These are phyloP conservation scores for Madoqua kirkii DNA, from an alignment of 2,113 vertebrate genomes.

Conservation along the genomic window DNA sequence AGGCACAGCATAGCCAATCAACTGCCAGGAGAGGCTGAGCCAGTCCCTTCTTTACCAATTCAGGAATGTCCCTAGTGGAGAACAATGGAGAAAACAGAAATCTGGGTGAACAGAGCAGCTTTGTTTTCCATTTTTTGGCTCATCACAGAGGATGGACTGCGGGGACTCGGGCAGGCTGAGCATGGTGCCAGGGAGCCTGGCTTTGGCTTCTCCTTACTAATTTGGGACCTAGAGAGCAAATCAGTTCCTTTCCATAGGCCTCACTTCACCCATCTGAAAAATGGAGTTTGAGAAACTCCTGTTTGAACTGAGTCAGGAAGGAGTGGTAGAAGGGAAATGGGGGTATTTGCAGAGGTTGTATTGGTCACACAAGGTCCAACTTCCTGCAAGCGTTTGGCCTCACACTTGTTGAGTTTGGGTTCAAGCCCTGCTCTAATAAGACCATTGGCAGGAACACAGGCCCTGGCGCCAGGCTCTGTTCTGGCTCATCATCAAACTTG, in stretches of 20 bases:
- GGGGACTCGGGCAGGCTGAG: background rate
- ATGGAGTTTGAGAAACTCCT: background rate
- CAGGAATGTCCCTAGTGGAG: slow-evolving; percentile 56
- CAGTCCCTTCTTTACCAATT: background rate
- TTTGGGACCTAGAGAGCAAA: background rate
- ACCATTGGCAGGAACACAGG: background rate
- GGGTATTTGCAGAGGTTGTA: background rate
- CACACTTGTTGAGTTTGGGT: background rate
- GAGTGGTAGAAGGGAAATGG: too few species aligned
- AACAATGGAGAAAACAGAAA: slow-evolving; percentile 20
- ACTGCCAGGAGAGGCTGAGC: background rate
- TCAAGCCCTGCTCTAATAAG: background rate
- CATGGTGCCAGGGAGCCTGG: background rate
- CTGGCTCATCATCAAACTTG: background rate
- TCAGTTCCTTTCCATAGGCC: background rate
- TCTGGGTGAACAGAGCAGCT: slow-evolving; percentile 47
- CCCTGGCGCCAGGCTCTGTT: background rate
- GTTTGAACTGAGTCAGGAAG: background rate
- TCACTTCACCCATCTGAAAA: background rate
- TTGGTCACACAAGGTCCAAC: background rate
- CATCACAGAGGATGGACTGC: background rate
- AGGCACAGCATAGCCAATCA: background rate
- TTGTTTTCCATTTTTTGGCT: slow-evolving; percentile 10
- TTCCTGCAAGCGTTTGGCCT: background rate
- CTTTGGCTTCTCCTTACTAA: background rate